Base-by-base conservation (phyloP, 1,140 invertebrate species). In the Drosophila ananassae region DNA sequence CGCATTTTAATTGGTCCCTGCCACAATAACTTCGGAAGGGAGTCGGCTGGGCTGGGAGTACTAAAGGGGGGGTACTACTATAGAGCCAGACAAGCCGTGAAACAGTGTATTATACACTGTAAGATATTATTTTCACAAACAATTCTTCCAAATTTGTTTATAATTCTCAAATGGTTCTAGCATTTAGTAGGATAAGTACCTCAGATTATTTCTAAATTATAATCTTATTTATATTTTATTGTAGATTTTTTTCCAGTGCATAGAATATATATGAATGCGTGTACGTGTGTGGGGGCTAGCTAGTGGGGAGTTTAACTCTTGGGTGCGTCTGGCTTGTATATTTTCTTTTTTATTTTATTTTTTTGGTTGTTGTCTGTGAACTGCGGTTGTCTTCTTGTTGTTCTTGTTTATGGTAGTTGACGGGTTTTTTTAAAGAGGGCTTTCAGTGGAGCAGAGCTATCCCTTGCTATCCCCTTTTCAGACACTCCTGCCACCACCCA, bases 1-100 rank as follows among this genome's bases (percentile, higher is more conserved):
- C 81, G 81, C 81, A 85, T 85, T 85, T 85, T 87, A 85, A 85
- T 85, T 85, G 81, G 81, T 80, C 32, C 46, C 53, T 34, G 56
- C 72, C 55, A 61, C 76, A 54, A 47, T 66, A 59, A 68, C 58
- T 67, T 30, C 44, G 32, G 34, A 41, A 51, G 59, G 34, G 63
- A 51, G 46, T 44, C 9, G 41, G 6, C 10, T 13, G 32, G 4
- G 12, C 10, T 24, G 57, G 30, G 46, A 2, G 7, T 32, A 6
- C 30, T 32, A 32, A 8, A 8, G 30, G 10, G 34, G 34, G 30
- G 30, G 8, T 0, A 2, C 30, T 32, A 10, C 30, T 32, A 32
- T 32, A 32, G 34, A 37, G 3, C 59, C 47, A 64, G 63, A 67
- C 63, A 66, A 34, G 32, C 39, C 34, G 9, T 37, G 3, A 12